Evolutionary conservation across 2,888 invertebrate genomes (phyloP), one percentile per base, ranked within the genome.

Genomic region (Chalcosyrphus nemorum): DNA sequence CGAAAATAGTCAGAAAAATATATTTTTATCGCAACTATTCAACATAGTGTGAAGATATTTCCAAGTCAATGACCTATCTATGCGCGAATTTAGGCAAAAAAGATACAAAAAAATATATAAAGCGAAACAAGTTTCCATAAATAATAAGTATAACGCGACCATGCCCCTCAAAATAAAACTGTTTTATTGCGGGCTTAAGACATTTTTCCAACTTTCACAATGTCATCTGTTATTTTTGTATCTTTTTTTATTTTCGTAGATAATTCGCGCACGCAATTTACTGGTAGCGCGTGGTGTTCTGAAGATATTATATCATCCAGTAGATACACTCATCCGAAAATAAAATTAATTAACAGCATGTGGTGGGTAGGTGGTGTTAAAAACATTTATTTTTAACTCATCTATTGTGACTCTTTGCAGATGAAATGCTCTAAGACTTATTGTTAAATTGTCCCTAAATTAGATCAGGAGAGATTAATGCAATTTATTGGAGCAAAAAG

Each of bases 291-390:
- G 45, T 63, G 45, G n/a, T 50, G 17, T 57, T 65, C 52, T 66
- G 65, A 78, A 80, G 65, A 61, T 38, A 45, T 80, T 80, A 66
- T 66, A 74, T 74, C 74, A 81, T 68, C 57, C 11, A 9, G 19
- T 13, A 27, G 43, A 65, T 27, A 24, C n/a, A n/a, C 17, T 50
- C 3, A 29, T 77, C 7, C 47, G 13, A 43, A 63, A 63, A 56
- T 52, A 56, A 63, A 56, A 65, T 57, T 65, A 71, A 78, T 78
- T 77, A 56, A 54, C 77, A 61, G 32, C 77, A 70, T 77, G 70
- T 70, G 70, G 70, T 45, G 45, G 70, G 38, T 56, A 70, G 77
- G 47, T 77, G 61, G 68, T 57, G 38, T n/a, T 57, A 52, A 27
- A 52, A 27, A 41, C 13, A 19, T 45, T 27, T 29, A 24, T 32